Evolutionary conservation across 2,113 vertebrate species (phyloP).

Genomic region (Oenanthe melanoleuca): DNA sequence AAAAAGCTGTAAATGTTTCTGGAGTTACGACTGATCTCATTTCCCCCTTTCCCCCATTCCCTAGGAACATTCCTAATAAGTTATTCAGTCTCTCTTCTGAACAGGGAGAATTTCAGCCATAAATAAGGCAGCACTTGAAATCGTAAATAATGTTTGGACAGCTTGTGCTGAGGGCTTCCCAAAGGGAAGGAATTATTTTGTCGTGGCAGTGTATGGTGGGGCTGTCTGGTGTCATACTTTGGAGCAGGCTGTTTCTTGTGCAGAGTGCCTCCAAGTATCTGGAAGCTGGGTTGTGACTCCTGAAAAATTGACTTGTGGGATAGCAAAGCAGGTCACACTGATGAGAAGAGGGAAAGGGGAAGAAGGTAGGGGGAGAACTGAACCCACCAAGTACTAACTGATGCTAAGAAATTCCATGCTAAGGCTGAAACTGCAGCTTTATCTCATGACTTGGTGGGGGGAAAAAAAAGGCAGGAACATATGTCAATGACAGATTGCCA

Average conservation of each 20-base stretch:
- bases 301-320: neutral
- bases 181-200: neutral
- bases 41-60: neutral
- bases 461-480: neutral
- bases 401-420: neutral
- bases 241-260: neutral
- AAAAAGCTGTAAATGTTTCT: conserved; percentile 8
- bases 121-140: conserved; percentile 41
- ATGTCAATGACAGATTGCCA: conserved; percentile 57
- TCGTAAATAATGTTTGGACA: conserved; percentile 24
- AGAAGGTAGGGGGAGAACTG: neutral
- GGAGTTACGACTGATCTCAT: conserved; percentile 27
- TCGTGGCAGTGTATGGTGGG: rapidly evolving
- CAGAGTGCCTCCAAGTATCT: neutral
- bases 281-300: neutral
- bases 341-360: neutral
- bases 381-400: neutral
- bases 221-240: neutral
- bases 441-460: neutral
- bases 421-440: neutral
- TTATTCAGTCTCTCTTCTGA: neutral
- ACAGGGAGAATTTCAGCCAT: neutral
- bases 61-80: conserved; percentile 29
- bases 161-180: neutral
- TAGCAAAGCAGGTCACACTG: neutral